A percentile compares a stretch with the other conserved stretches of the same genome.
phyloP scores from a whole-genome alignment of 2,888 invertebrate genomes.

The Leucania comma region DNA sequence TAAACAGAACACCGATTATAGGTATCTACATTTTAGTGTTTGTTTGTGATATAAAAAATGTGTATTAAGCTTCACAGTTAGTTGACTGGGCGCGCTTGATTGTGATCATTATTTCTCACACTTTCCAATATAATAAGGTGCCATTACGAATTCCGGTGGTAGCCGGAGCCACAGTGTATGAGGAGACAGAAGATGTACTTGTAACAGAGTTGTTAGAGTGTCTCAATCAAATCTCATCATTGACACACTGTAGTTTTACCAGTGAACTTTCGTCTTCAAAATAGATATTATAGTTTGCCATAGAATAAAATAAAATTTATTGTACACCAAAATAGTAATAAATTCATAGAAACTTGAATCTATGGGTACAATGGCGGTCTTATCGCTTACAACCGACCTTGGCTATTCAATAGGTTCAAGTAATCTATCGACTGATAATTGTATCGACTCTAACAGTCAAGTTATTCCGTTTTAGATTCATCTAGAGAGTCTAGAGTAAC shows the following conservation, averaged over 20 bases:
- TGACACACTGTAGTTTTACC: too few species aligned
- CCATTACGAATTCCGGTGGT: slow-evolving; percentile 58
- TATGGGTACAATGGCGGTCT: too few species aligned
- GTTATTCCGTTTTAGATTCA: neutral
- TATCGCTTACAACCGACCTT: too few species aligned
- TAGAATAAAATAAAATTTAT: too few species aligned
- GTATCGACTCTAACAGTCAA: neutral
- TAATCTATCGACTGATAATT: neutral
- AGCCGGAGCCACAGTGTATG: slow-evolving; percentile 5
- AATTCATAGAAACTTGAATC: too few species aligned
- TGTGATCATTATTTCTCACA: slow-evolving; percentile 61
- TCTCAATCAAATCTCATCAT: too few species aligned
- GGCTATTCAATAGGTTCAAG: neutral
- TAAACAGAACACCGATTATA: slow-evolving; percentile 40
- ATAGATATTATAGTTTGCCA: too few species aligned
- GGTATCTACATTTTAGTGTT: slow-evolving; percentile 55
- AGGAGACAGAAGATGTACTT: slow-evolving; percentile 3
- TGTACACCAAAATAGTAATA: too few species aligned
- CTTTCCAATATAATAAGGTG: slow-evolving; percentile 63
- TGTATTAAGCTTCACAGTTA: slow-evolving; percentile 48
- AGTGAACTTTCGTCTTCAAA: too few species aligned
- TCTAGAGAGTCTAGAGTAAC: neutral
- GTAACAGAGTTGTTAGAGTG: neutral
- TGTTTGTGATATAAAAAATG: slow-evolving; percentile 55
- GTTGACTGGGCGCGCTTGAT: slow-evolving; percentile 39